Percentiles rank a stretch among this genome's conserved stretches.
phyloP scores from a whole-genome alignment of 2,113 vertebrate genomes.

The Pyxicephalus adspersus region DNA sequence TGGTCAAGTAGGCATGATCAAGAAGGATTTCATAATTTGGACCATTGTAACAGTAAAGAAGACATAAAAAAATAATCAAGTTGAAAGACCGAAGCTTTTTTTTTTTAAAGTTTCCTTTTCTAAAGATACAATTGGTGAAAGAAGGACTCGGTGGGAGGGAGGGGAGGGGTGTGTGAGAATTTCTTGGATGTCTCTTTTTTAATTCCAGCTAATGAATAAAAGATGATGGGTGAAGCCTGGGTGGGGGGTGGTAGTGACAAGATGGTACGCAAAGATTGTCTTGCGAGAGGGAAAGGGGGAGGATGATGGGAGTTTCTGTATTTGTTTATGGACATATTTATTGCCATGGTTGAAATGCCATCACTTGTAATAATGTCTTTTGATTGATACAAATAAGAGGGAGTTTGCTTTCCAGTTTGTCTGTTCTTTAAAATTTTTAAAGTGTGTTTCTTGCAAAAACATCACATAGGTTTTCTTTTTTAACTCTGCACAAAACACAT shows the following conservation, averaged over 20 bases:
- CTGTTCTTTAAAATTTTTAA: not conserved
- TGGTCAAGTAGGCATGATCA: not conserved
- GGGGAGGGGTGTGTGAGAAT: conserved; percentile 18
- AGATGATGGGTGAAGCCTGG: conserved; percentile 30
- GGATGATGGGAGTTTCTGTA: conserved; percentile 45
- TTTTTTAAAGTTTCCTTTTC: conserved; percentile 48
- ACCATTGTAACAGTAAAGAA: conserved; percentile 14
- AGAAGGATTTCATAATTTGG: not conserved
- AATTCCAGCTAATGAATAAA: conserved; percentile 42
- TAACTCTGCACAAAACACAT: too few species aligned
- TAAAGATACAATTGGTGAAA: conserved; percentile 46
- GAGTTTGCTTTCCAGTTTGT: conserved; percentile 27
- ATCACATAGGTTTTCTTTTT: too few species aligned
- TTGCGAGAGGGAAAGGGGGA: conserved; percentile 3
- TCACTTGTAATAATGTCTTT: conserved; percentile 54
- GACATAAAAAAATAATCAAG: conserved; percentile 17
- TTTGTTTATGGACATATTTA: conserved; percentile 55
- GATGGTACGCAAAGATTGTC: conserved; percentile 36
- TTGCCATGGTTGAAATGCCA: conserved; percentile 51
- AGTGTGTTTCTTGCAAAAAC: not conserved
- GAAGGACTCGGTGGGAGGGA: conserved; percentile 5
- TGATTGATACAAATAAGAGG: conserved; percentile 40
- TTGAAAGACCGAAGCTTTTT: conserved; percentile 44
- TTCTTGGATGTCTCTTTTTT: conserved; percentile 48
- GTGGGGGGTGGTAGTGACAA: conserved; percentile 19